Evolutionary conservation across 2,113 vertebrate genomes (phyloP), one percentile per base, ranked within the genome.

Genomic region (Chionodraco myersi): DNA sequence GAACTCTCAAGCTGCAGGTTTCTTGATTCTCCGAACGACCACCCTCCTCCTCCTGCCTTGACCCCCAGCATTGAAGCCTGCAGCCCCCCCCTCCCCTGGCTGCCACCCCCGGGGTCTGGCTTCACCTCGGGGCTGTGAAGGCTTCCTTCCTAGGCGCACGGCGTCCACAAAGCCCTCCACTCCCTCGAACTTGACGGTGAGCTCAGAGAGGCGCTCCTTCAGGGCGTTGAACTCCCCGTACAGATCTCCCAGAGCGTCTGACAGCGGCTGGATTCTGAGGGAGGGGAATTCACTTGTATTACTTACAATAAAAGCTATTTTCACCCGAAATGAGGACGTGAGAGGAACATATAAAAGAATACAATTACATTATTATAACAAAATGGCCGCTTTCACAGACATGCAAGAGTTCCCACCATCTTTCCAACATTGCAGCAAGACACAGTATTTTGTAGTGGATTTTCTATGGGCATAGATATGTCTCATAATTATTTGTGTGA

Each of bases 151-250:
- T 8, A 87, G 85, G 15, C 90, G 91, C 49, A 93, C 76, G 3
- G 89, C 88, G 6, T 97, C 96, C 86, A 95, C 94, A 12, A 95
- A 95, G 14, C 85, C 75, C 80, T 97, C 96, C 10, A 95, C 93
- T 0, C 91, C 88, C 0, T 94, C 95, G 41, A 97, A 96, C 54
- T 86, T 94, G 4, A 84, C 80, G 0, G 93, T 95, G 18, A 96
- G 95, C 72, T 93, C 92, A 0, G 90, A 86, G 7, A 97, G 94
- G 11, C 89, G 95, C 72, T 93, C 94, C 64, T 97, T 97, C 74
- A 97, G 89, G 5, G 80, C 68, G 47, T 95, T 96, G 65, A 97
- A 96, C 69, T 97, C 96, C 52, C 88, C 92, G 85, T 96, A 97
- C 10, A 97, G 94, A 36, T 95, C 94, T 2, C 93, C 77, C 47